Evolutionary conservation across 2,113 vertebrate species (phyloP), one percentile per base, ranked within the genome.

Genomic region (Podilymbus podiceps): DNA sequence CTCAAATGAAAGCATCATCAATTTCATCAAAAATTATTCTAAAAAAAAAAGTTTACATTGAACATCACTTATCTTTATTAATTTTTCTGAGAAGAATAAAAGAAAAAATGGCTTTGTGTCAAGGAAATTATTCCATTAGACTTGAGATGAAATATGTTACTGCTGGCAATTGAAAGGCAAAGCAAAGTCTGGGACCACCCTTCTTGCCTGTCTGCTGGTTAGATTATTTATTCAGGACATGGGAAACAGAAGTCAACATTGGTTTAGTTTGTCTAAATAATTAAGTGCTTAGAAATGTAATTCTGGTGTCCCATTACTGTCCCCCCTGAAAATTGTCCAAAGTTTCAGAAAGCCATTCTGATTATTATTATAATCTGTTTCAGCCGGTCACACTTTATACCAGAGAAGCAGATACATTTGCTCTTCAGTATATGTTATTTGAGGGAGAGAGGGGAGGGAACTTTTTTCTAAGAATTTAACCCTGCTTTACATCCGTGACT

Each of bases 361-460:
- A 55, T 64, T 67, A 4, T n/a, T 49, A 5, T 35, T 18, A 30
- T 80, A 15, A 20, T 4, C 23, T 53, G 8, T 42, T 60, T 67
- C 28, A 55, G 27, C 7, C 33, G 33, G 6, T 67, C 24, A 38
- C 9, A 49, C 63, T 72, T 79, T 50, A 9, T 67, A 27, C 9
- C 0, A 0, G 12, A 67, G 33, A 35, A 62, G 30, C 5, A 44
- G 9, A 15, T 0, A 2, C 9, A 14, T 44, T 50, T 63, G 8
- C 11, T 64, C 8, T 72, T 64, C 33, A 47, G 13, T 1, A 4
- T 42, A n/a, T 25, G 49, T 84, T 46, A 68, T 59, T 72, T 50
- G 83, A 76, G 9, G 9, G 31, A n/a, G 20, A 53, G 31, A 72
- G 6, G 4, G 27, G 20, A 55, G 6, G 15, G 23, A 64, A 27